Percentiles rank a stretch among this genome's conserved stretches.
These are phyloP conservation scores for Spialia ferax DNA, from an alignment of 2,888 invertebrate species.

Conservation along the genomic window DNA sequence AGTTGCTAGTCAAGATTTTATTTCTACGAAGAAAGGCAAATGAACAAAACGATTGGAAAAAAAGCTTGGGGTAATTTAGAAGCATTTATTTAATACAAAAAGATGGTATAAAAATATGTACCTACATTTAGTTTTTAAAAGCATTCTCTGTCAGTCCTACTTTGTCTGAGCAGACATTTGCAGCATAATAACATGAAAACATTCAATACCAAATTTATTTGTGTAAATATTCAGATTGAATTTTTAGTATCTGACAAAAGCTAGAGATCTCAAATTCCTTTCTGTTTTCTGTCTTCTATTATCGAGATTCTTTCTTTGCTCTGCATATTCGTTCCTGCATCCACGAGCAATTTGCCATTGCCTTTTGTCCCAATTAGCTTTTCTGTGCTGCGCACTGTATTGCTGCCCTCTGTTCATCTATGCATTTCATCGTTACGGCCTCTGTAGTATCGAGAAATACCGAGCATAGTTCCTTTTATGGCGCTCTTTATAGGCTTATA, in stretches of 20 bases:
- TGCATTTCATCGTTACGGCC: background rate
- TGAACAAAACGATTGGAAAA: background rate
- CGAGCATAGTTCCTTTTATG: background rate
- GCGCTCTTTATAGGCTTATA: background rate
- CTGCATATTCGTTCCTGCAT: background rate
- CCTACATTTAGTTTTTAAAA: no score
- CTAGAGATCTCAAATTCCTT: no score
- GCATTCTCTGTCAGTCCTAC: no score
- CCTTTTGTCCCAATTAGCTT: conserved; percentile 6
- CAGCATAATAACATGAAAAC: no score
- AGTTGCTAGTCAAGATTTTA: background rate
- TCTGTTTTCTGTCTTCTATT: background rate
- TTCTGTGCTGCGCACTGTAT: conserved; percentile 1
- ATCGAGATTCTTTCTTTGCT: background rate
- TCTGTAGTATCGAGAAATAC: background rate
- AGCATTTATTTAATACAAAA: no score
- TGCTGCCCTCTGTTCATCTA: background rate
- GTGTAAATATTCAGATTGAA: no score
- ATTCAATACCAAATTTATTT: no score
- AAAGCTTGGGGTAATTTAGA: no score
- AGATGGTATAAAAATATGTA: no score
- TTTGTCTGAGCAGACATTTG: no score
- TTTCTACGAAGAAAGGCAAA: background rate
- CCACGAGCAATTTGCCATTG: background rate
- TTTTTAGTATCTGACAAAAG: no score